phyloP scores from a whole-genome alignment of 1,140 invertebrate genomes.

The Heliothis subflexa region DNA sequence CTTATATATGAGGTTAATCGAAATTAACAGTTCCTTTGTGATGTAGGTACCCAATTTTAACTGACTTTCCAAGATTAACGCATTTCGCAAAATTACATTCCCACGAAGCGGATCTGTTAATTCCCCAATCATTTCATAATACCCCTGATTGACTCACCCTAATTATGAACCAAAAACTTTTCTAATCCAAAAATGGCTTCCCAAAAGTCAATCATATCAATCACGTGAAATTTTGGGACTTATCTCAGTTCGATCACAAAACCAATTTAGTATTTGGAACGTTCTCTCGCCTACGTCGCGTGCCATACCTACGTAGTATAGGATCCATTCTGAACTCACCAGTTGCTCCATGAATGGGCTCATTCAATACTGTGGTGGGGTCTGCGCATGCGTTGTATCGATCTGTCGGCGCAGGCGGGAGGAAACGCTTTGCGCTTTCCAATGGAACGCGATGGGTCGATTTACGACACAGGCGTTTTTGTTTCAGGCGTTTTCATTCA shows the following conservation, averaged over 20 bases:
- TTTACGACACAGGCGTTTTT: conserved; percentile 3
- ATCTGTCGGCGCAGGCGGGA: conserved; percentile 58
- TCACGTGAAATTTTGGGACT: not conserved
- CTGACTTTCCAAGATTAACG: too few species aligned
- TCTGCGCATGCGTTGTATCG: conserved; percentile 75
- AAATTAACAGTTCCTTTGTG: too few species aligned
- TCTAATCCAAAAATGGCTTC: conserved; percentile 8
- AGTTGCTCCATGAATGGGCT: conserved; percentile 82
- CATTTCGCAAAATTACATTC: too few species aligned
- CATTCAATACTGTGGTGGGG: conserved; percentile 76
- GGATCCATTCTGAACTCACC: conserved; percentile 78
- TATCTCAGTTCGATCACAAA: conserved; percentile 49
- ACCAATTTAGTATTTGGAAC: conserved; percentile 59
- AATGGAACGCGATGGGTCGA: conserved; percentile 48
- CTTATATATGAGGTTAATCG: too few species aligned
- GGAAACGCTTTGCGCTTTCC: conserved; percentile 59
- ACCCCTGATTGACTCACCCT: not conserved
- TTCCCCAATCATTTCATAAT: too few species aligned
- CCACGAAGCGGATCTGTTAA: too few species aligned
- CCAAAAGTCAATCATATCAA: conserved; percentile 18
- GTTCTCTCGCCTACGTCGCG: conserved; percentile 53
- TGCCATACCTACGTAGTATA: conserved; percentile 48
- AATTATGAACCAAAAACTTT: not conserved
- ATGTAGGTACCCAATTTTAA: too few species aligned
- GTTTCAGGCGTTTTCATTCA: not conserved